Evolutionary conservation across 1,140 invertebrate genomes (phyloP), one percentile per base, ranked within the genome.

Genomic region (Teleopsis dalmanni): DNA sequence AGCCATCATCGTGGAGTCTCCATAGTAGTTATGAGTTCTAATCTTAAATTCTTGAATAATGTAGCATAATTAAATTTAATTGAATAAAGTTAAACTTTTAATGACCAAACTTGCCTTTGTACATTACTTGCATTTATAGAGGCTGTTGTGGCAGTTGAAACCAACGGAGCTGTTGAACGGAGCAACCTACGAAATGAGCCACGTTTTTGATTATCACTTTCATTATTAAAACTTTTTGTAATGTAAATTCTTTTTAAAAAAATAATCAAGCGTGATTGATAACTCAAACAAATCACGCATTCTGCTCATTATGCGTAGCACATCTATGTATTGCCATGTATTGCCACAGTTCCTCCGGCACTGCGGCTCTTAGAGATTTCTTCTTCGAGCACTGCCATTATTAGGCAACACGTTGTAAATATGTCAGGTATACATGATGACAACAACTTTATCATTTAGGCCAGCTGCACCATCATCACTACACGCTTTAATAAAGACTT

Each of bases 1-100:
- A 14, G 44, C 49, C 18, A 51, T 51, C 18, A 47, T 51, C 16
- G 36, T 51, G 23, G 49, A 51, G 18, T 50, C 48, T 10, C 13
- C 3, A 13, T 50, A 10, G 29, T 11, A 10, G 8, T 5, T 9
- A 6, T 34, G 11, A 34, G 18, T 5, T 8, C 18, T 13, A 34
- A 11, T 34, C 6, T 13, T 14, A 34, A 34, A 14, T 34, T 34
- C 18, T 16, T 14, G n/a, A 14, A 11, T 16, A 34, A 34, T 34
- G 18, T 14, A 34, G n/a, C 5, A 16, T 13, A 11, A 34, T 14
- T 13, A 14, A 14, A 34, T 9, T 34, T 34, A 34, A n/a, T n/a
- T n/a, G n/a, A n/a, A n/a, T n/a, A 34, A 11, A 34, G 33, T 34
- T 3, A 6, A 34, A 14, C n/a, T 34, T 34, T 11, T 14, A 14